Conservation (phyloP, 2,797 vertebrate species). For the Scolopax rusticola region DNA sequence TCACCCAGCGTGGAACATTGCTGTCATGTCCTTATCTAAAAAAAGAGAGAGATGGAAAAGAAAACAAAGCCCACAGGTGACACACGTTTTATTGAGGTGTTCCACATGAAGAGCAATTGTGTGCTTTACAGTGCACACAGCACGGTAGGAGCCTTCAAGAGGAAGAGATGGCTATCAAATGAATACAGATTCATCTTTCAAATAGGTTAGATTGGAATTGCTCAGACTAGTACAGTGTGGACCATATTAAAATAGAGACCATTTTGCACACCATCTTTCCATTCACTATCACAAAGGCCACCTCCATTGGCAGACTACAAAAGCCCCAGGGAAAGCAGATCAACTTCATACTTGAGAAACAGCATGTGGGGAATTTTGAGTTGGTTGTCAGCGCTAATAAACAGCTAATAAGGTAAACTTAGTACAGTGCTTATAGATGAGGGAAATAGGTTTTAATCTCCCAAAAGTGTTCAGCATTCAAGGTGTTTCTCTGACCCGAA, state of each 20-base stretch:
- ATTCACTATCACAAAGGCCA: conserved; percentile 35
- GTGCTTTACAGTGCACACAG: conserved; percentile 56
- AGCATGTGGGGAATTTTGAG: not conserved
- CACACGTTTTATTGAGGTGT: conserved; percentile 72
- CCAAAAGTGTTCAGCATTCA: not conserved
- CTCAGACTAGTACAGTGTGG: conserved; percentile 11
- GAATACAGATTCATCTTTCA: conserved; percentile 69
- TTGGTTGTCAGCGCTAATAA: not conserved
- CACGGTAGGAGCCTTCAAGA: conserved; percentile 59
- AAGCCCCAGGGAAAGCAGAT: conserved; percentile 13
- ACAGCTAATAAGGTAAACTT: not conserved
- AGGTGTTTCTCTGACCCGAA: not conserved
- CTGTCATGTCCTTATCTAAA: conserved; percentile 69
- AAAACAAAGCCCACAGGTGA: conserved; percentile 74
- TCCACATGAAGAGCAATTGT: conserved; percentile 70
- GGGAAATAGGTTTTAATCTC: not conserved
- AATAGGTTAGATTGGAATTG: conserved; percentile 52
- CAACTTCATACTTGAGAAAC: not conserved
- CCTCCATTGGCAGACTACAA: not conserved
- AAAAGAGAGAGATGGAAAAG: conserved; percentile 67
- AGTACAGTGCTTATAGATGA: not conserved
- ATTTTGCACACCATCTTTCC: conserved; percentile 23
- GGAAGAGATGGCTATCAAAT: conserved; percentile 65
- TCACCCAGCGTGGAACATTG: conserved; percentile 49
- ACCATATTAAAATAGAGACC: conserved; percentile 48